These are phyloP conservation scores for Chrysaora quinquecirrha DNA, from an alignment of 30 jellyfish, hydroid and myxozoan genomes.

Conservation along the genomic window DNA sequence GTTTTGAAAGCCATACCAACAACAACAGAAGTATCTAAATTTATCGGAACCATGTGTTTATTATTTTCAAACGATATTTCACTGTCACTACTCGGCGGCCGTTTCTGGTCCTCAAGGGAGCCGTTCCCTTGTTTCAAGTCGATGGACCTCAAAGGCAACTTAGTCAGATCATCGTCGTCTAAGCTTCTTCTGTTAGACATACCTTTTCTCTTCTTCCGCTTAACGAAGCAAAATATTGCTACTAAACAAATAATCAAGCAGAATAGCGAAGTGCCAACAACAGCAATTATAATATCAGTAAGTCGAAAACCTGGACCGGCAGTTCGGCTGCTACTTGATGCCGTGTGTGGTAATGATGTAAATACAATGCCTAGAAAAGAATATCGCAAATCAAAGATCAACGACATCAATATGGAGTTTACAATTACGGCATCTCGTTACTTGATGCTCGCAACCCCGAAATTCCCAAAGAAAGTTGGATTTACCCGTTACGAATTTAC, in stretches of 20 bases:
- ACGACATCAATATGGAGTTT: no score
- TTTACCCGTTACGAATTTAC: no score
- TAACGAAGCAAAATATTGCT: slow-evolving; percentile 23
- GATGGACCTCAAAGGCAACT: slow-evolving; percentile 12
- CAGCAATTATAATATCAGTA: slow-evolving; percentile 58
- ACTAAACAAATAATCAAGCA: slow-evolving; percentile 53
- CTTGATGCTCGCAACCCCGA: no score
- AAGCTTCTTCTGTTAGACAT: background rate
- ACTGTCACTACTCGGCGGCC: slow-evolving; percentile 43
- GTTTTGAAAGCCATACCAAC: slow-evolving; percentile 17
- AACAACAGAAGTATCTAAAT: slow-evolving; percentile 56
- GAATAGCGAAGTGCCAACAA: slow-evolving; percentile 33
- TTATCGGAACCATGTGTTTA: slow-evolving; percentile 14
- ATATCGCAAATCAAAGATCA: background rate
- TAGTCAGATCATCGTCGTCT: slow-evolving; percentile 4
- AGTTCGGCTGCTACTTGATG: slow-evolving; percentile 1
- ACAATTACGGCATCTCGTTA: no score
- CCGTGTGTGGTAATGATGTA: slow-evolving; percentile 42
- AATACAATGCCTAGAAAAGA: slow-evolving; percentile 1
- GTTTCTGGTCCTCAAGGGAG: slow-evolving; percentile 37
- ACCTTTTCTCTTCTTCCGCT: slow-evolving; percentile 34
- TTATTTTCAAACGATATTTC: slow-evolving; percentile 55
- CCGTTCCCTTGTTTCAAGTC: slow-evolving; percentile 10
- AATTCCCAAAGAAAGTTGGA: no score
- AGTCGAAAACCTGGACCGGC: slow-evolving; percentile 41